These are phyloP conservation scores for Nemopilema nomurai DNA, from an alignment of 30 jellyfish, hydroid and myxozoan genomes.

Conservation along the genomic window DNA sequence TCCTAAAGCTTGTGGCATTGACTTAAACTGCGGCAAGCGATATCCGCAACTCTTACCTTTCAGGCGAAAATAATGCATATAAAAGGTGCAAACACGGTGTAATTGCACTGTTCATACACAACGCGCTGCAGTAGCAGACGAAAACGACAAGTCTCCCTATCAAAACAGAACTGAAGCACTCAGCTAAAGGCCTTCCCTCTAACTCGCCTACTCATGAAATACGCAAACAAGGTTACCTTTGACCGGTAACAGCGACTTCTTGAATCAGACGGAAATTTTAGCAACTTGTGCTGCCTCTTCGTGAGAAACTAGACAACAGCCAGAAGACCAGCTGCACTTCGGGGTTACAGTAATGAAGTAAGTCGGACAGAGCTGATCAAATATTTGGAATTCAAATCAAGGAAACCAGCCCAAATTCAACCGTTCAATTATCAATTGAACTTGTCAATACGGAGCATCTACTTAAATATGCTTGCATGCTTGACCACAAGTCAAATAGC, in stretches of 20 bases:
- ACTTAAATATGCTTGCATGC: conserved; percentile 22
- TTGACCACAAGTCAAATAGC: conserved; percentile 19
- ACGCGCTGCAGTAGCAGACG: background rate
- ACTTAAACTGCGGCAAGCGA: too few species aligned
- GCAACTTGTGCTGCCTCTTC: background rate
- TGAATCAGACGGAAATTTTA: background rate
- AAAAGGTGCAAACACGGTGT: background rate
- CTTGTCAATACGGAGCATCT: conserved; percentile 1
- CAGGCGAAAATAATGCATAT: too few species aligned
- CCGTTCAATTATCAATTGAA: conserved; percentile 1
- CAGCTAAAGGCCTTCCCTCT: too few species aligned
- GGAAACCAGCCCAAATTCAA: conserved; percentile 5
- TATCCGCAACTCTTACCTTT: too few species aligned
- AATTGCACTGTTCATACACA: background rate
- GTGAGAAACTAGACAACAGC: background rate
- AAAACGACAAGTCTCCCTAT: background rate
- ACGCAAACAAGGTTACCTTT: background rate
- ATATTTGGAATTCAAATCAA: conserved; percentile 14
- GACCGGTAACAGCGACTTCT: background rate
- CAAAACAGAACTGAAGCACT: background rate
- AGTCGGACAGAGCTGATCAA: background rate
- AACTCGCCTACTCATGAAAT: too few species aligned
- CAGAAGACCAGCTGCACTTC: background rate
- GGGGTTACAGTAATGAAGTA: background rate
- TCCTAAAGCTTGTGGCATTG: too few species aligned